Evolutionary conservation across 2,888 invertebrate genomes (phyloP).

Genomic region (Abscondita cerata): DNA sequence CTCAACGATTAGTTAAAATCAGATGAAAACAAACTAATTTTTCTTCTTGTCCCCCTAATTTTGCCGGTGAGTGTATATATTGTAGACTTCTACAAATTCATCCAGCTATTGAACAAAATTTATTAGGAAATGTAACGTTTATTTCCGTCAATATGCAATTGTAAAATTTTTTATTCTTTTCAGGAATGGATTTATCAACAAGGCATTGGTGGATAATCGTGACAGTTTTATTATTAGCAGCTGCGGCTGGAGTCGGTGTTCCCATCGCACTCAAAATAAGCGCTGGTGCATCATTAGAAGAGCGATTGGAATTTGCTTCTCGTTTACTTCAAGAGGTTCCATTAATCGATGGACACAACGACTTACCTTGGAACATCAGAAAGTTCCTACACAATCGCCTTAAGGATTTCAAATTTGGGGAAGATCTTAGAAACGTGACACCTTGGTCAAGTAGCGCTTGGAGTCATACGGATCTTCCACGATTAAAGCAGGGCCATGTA

Average conservation of each 20-base stretch:
- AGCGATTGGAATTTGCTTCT: slow-evolving; percentile 75
- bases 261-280: slow-evolving; percentile 79
- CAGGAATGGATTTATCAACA: slow-evolving; percentile 65
- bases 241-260: slow-evolving; percentile 81
- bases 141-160: no score
- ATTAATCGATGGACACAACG: slow-evolving; percentile 87
- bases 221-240: slow-evolving; percentile 76
- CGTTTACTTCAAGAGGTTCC: slow-evolving; percentile 79
- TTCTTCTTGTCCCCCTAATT: no score
- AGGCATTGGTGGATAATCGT: slow-evolving; percentile 81
- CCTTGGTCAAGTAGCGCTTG: slow-evolving; percentile 77
- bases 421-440: slow-evolving; percentile 71
- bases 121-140: no score
- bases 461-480: slow-evolving; percentile 81
- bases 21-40: no score
- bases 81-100: no score
- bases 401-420: slow-evolving; percentile 79
- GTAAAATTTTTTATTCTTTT: no score
- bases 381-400: slow-evolving; percentile 89
- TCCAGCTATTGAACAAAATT: no score
- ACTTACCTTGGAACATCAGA: slow-evolving; percentile 89
- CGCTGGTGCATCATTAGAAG: slow-evolving; percentile 78
- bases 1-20: no score
- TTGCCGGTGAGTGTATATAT: no score
- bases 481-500: slow-evolving; percentile 76